These are phyloP conservation scores for Catagonus wagneri DNA, from an alignment of 2,113 vertebrate genomes.

Conservation along the genomic window DNA sequence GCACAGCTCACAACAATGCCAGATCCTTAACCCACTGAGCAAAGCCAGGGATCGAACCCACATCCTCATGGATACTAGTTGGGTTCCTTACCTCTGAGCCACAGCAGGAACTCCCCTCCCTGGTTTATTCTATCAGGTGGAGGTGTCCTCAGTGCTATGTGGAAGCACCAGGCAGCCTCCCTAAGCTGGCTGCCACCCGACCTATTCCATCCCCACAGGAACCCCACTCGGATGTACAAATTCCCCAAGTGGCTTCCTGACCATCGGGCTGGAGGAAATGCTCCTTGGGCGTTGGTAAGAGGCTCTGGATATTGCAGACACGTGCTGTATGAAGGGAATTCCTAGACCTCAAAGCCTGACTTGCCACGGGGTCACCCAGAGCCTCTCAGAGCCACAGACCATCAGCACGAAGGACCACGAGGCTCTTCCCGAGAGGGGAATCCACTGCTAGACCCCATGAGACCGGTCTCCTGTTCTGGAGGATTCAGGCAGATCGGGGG, in stretches of 20 bases:
- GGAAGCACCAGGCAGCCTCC: neutral
- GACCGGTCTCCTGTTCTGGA: neutral
- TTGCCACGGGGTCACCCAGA: neutral
- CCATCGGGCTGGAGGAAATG: neutral
- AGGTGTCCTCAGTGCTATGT: neutral
- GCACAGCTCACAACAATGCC: no score
- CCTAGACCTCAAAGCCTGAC: neutral
- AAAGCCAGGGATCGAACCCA: no score
- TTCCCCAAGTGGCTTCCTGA: neutral
- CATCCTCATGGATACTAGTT: no score
- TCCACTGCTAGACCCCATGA: neutral
- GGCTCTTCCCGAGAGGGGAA: neutral
- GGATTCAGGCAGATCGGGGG: neutral
- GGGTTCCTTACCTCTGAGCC: no score
- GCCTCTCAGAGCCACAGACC: neutral
- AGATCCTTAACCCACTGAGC: no score
- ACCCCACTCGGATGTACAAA: neutral
- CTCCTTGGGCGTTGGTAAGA: neutral
- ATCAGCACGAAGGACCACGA: neutral
- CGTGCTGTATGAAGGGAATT: accelerated
- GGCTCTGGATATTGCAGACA: neutral
- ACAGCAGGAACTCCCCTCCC: no score
- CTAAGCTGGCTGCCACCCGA: neutral
- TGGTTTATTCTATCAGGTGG: no score
- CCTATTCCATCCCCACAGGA: neutral